Evolutionary conservation across 2,113 vertebrate genomes (phyloP).

Genomic region (Rhinichthys klamathensis): DNA sequence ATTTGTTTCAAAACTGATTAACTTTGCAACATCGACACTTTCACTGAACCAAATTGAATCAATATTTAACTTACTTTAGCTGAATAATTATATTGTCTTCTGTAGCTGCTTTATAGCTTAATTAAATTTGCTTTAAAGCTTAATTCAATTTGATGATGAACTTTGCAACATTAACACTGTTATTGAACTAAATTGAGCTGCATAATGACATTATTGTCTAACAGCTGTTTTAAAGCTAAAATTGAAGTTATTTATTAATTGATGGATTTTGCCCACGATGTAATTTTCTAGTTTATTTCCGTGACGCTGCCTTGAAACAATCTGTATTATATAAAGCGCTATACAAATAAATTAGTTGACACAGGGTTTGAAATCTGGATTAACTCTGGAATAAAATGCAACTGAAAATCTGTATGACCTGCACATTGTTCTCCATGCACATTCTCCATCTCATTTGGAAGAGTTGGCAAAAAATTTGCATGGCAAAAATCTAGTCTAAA

Average conservation of each 20-base stretch:
- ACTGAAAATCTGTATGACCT: neutral
- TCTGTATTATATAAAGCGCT: neutral
- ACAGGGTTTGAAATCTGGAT: neutral
- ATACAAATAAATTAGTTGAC: neutral
- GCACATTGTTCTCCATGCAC: neutral
- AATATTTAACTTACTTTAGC: neutral
- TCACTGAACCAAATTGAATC: neutral
- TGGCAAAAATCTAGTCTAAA: neutral
- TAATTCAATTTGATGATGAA: neutral
- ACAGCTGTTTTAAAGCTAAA: neutral
- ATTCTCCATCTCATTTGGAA: neutral
- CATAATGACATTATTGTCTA: neutral
- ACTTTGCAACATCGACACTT: neutral
- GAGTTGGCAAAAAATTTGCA: constrained; percentile 6
- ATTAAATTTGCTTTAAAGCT: neutral
- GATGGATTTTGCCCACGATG: neutral
- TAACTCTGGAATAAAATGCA: neutral
- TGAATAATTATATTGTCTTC: neutral
- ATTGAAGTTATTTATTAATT: neutral
- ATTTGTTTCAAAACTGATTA: neutral
- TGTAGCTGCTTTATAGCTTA: neutral
- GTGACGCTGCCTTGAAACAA: neutral
- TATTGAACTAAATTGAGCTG: neutral
- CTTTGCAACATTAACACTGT: neutral
- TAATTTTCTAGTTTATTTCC: neutral